Evolutionary conservation across 2,888 invertebrate species (phyloP), one percentile per base, ranked within the genome.

Genomic region (Colletes collaris): DNA sequence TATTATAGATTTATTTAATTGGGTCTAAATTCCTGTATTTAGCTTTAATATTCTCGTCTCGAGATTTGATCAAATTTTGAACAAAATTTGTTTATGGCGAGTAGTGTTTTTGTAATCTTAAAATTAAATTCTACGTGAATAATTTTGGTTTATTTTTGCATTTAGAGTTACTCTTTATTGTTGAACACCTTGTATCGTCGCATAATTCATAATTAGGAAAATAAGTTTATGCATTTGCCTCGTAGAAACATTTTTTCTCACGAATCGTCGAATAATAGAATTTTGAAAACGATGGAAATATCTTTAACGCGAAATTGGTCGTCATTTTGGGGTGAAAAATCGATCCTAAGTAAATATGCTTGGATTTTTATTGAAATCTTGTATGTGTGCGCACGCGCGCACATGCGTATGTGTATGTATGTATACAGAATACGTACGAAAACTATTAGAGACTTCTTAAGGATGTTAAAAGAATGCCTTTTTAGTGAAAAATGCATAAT

Each of bases 381-480:
- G 49, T 53, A 62, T 56, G 62, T 56, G 63, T 6, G 27, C 52
- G 37, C 46, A 16, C 16, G 37, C 58, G 53, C 40, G 59, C 55
- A 62, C 46, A 44, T 69, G 58, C 50, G 68, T 58, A 6, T 40
- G 27, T 40, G 40, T 40, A 46, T 46, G 59, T 66, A 67, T 53
- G 62, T 62, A 62, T 66, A 66, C 76, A 10, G 65, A 55, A 40
- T 53, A 55, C 27, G 8, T 67, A 64, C 40, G 64, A 59, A 59
- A 59, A 64, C 44, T 19, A 58, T 56, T 55, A 69, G 53, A 76
- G 69, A 59, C 40, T 64, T 69, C 60, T 69, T 69, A 19, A 64
- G 64, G 78, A 77, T 76, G 77, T 69, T 64, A 35, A 64, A 27
- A 59, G 77, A 77, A 76, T 78, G 78, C 69, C 77, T 76, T 68